phyloP scores from a whole-genome alignment of 2,888 invertebrate species.

The Lasioglossum lativentre region DNA sequence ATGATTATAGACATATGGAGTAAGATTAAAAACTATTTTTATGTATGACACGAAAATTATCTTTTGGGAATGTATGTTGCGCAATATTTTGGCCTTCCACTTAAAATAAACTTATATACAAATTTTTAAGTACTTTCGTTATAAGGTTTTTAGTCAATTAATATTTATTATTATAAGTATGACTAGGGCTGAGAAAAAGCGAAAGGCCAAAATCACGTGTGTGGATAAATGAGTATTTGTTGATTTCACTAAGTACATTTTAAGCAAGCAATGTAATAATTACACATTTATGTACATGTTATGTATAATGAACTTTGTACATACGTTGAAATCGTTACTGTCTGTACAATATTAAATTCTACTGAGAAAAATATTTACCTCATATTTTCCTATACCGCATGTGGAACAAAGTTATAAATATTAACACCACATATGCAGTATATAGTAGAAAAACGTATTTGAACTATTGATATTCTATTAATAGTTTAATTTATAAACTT shows the following conservation, averaged over 20 bases:
- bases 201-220: constrained; percentile 70
- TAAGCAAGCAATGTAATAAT: constrained; percentile 74
- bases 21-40: constrained; percentile 76
- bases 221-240: constrained; percentile 70
- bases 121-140: constrained; percentile 66
- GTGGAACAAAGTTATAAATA: constrained; percentile 33
- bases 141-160: constrained; percentile 70
- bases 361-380: constrained; percentile 59
- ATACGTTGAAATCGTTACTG: constrained; percentile 79
- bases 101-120: constrained; percentile 60
- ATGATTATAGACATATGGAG: constrained; percentile 60
- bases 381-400: constrained; percentile 49
- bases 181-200: constrained; percentile 68
- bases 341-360: constrained; percentile 79
- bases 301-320: constrained; percentile 81
- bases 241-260: constrained; percentile 68
- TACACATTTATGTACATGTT: constrained; percentile 78
- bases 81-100: constrained; percentile 72
- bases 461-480: constrained; percentile 28
- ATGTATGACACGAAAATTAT: constrained; percentile 72
- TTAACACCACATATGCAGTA: constrained; percentile 22
- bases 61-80: constrained; percentile 65
- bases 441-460: constrained; percentile 27
- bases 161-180: constrained; percentile 64
- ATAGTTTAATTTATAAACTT: constrained; percentile 40